phyloP scores from a whole-genome alignment of 2,113 vertebrate genomes.

The Pholis gunnellus region DNA sequence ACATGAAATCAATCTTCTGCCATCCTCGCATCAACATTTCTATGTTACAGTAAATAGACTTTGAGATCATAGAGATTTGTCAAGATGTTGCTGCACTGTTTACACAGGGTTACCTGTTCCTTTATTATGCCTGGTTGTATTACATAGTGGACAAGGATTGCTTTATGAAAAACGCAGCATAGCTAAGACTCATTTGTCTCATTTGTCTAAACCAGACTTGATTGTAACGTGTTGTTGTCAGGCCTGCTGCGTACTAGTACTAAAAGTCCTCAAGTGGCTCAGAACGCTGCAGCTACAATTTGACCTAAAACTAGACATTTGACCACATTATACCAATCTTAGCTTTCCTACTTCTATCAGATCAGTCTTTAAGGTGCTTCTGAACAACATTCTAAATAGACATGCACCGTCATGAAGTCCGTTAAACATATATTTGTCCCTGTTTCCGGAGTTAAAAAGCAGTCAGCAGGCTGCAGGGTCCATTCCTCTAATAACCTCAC shows the following conservation, averaged over 20 bases:
- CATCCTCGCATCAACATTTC: not conserved
- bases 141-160: no score
- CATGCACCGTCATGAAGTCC: not conserved
- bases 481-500: not conserved
- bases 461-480: not conserved
- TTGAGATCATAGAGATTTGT: not conserved
- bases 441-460: not conserved
- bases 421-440: not conserved
- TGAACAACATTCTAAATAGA: not conserved
- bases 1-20: not conserved
- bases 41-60: not conserved
- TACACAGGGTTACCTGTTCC: not conserved
- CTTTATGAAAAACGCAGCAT: no score
- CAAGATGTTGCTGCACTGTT: not conserved
- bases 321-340: not conserved
- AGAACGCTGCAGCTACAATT: no score
- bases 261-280: not conserved
- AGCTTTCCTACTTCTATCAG: not conserved
- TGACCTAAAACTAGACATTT: no score
- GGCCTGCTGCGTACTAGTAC: not conserved
- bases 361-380: not conserved
- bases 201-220: not conserved
- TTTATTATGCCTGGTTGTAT: no score
- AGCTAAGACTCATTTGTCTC: no score
- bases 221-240: not conserved